A percentile compares a stretch with the other conserved stretches of the same genome.
These are phyloP conservation scores for Atractosteus spatula DNA, from an alignment of 2,113 vertebrate species.

Conservation along the genomic window DNA sequence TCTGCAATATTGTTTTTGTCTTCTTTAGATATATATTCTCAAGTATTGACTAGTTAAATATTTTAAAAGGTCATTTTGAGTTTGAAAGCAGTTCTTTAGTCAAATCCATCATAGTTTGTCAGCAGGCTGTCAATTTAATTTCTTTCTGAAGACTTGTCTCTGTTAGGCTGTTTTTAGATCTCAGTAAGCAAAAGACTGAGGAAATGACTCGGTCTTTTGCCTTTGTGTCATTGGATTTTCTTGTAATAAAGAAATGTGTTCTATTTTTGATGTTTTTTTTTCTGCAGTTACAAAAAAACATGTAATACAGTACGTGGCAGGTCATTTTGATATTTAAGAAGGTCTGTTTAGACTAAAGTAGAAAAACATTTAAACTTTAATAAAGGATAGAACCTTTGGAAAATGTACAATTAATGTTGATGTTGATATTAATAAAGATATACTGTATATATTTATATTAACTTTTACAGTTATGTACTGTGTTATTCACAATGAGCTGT, in stretches of 20 bases:
- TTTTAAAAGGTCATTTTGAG: background rate
- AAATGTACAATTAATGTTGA: too few species aligned
- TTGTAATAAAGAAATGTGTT: background rate
- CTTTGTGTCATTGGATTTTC: background rate
- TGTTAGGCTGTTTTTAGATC: background rate
- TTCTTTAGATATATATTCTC: background rate
- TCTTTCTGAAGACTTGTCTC: constrained; percentile 1
- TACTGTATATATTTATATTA: too few species aligned
- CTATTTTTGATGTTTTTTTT: background rate
- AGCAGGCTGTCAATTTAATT: background rate
- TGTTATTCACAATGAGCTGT: too few species aligned
- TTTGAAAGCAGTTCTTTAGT: background rate
- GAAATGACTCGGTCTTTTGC: background rate
- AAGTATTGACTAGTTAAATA: background rate
- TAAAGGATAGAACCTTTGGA: too few species aligned
- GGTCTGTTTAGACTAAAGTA: too few species aligned
- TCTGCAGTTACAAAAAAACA: background rate
- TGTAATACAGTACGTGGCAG: too few species aligned
- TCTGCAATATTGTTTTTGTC: too few species aligned
- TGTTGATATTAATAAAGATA: too few species aligned
- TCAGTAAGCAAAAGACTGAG: background rate
- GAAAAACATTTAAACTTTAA: background rate
- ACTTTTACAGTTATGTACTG: too few species aligned
- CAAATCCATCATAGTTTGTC: background rate
- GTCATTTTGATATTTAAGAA: too few species aligned